A percentile compares a stretch with the other conserved stretches of the same genome.
phyloP scores from a whole-genome alignment of 2,797 vertebrate species.

The Tragopan temminckii region DNA sequence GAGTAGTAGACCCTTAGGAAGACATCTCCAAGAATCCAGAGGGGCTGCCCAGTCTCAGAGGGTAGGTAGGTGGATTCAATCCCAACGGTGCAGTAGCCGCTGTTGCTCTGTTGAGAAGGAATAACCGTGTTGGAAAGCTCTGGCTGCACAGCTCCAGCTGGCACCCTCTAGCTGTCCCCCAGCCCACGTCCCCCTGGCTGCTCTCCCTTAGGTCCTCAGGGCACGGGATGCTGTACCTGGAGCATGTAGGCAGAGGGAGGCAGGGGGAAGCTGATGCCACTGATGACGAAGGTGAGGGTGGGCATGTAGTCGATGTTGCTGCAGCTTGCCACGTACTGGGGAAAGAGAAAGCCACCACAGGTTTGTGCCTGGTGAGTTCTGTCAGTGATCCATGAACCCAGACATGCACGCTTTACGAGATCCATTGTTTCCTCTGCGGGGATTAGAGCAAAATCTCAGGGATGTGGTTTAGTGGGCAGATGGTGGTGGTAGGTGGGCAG shows the following conservation, averaged over 20 bases:
- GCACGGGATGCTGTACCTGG: not conserved
- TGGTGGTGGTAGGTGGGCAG: no score
- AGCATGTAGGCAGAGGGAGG: conserved; percentile 17
- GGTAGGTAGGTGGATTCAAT: conserved; percentile 53
- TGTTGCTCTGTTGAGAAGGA: conserved; percentile 5
- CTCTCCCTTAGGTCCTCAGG: no score
- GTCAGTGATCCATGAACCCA: not conserved
- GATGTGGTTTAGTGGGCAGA: no score
- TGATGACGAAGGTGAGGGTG: conserved; percentile 18
- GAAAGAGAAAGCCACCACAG: not conserved
- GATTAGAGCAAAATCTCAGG: not conserved
- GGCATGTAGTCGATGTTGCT: not conserved
- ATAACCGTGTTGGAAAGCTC: not conserved
- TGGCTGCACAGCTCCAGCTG: not conserved
- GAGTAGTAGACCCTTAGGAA: conserved; percentile 48
- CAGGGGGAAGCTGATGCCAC: conserved; percentile 13
- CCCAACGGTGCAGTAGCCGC: conserved; percentile 11
- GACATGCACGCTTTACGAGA: not conserved
- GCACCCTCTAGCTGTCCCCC: not conserved
- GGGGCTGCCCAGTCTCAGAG: conserved; percentile 7
- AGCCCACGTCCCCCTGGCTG: not conserved
- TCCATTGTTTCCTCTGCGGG: not conserved
- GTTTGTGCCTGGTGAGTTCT: not conserved
- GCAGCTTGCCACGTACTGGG: conserved; percentile 20
- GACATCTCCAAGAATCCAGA: conserved; percentile 58